A percentile compares a stretch with the other conserved stretches of the same genome.
Evolutionary conservation across 2,888 invertebrate genomes (phyloP).

Genomic region (Lypha dubia): DNA sequence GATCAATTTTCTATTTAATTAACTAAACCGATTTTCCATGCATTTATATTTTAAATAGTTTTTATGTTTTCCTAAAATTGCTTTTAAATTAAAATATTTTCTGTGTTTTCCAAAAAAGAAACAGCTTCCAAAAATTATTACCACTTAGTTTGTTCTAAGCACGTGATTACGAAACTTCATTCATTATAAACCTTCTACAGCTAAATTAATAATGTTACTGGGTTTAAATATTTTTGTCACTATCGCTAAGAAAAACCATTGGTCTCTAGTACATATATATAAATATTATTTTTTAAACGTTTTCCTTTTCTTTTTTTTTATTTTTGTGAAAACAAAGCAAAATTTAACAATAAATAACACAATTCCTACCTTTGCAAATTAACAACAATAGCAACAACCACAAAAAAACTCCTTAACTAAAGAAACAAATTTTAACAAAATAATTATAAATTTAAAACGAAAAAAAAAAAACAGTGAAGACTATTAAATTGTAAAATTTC

Average conservation of each 20-base stretch:
- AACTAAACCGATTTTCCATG: no score
- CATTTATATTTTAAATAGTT: no score
- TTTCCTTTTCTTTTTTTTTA: no score
- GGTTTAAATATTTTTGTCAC: conserved; percentile 2
- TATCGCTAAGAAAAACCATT: conserved; percentile 69
- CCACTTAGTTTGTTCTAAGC: neutral
- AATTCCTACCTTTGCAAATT: conserved; percentile 54
- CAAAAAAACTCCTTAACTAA: conserved; percentile 10
- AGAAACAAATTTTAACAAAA: neutral
- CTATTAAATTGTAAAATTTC: conserved; percentile 14
- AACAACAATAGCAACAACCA: conserved; percentile 46
- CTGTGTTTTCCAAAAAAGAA: no score
- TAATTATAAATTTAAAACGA: neutral
- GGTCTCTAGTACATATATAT: conserved; percentile 75
- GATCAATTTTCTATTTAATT: no score
- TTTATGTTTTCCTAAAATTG: no score
- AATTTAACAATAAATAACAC: conserved; percentile 56
- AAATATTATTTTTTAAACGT: conserved; percentile 66
- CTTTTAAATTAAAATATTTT: no score
- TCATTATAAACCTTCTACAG: neutral
- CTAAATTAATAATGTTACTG: neutral
- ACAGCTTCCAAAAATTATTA: neutral
- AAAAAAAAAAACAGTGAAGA: neutral
- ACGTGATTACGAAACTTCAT: neutral
- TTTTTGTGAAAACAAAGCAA: conserved; percentile 63